Evolutionary conservation across 2,888 invertebrate genomes (phyloP), one percentile per base, ranked within the genome.

Genomic region (Augochlorella aurata): DNA sequence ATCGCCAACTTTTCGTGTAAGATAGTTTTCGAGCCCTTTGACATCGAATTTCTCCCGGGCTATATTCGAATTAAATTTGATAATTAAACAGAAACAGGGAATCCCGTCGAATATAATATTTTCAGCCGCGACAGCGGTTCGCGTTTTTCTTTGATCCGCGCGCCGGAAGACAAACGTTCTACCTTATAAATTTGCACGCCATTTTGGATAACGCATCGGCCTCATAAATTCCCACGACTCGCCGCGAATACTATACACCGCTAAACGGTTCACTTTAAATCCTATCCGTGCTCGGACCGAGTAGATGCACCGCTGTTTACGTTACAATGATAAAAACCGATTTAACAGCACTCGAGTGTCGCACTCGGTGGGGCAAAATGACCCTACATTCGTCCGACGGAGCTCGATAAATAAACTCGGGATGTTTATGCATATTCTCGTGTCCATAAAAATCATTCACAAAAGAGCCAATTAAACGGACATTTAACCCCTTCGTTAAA

Each of bases 271-370:
- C 58, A 24, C 7, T 58, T 58, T 58, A 58, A 58, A 58, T 58
- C 24, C 58, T 58, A 58, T 58, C 58, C 58, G 2, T 5, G 38
- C 21, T 14, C 54, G 12, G 21, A 0, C 21, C 12, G 58, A 24
- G 58, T 58, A 58, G 24, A 58, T 58, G 12, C 58, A 7, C 14
- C 58, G 58, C 14, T 58, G 24, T 58, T 58, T 58, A 58, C 58
- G 58, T 58, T 58, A 24, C 58, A 58, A 58, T 58, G 58, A 58
- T 58, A 58, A 58, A 58, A 58, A 58, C 58, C 58, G 58, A 58
- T 58, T 58, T 58, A 58, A 58, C 58, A 58, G 24, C 58, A 14
- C 12, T 58, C 58, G 24, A 58, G 58, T 58, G 58, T 58, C n/a
- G 58, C 58, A 58, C 58, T 58, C 58, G 24, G 58, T 58, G 58